A percentile compares a stretch with the other conserved stretches of the same genome.
Evolutionary conservation across 2,113 vertebrate species (phyloP).

Genomic region (Polypterus bichir): DNA sequence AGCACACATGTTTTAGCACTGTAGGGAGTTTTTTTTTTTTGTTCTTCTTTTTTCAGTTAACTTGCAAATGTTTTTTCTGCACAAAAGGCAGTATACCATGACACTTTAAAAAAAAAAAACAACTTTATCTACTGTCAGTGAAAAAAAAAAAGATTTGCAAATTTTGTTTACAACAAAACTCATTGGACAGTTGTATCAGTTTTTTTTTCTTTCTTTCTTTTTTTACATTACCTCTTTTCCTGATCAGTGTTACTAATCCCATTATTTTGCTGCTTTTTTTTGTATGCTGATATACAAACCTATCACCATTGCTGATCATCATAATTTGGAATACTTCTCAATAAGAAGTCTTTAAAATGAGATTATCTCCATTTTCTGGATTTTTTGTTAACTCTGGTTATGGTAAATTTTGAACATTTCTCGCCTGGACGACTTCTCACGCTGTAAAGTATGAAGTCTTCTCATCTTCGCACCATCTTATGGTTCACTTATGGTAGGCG

Average conservation of each 20-base stretch:
- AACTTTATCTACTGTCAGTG: no score
- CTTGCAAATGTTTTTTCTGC: no score
- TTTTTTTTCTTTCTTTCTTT: slow-evolving; percentile 27
- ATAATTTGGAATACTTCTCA: slow-evolving; percentile 2
- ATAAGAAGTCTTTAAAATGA: slow-evolving; percentile 38
- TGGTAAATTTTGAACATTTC: slow-evolving; percentile 22
- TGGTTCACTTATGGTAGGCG: slow-evolving; percentile 43
- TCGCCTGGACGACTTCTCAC: slow-evolving; percentile 15
- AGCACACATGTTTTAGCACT: no score
- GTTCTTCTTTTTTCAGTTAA: no score
- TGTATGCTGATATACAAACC: slow-evolving; percentile 9
- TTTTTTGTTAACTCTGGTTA: no score
- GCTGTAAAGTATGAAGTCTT: slow-evolving; percentile 16
- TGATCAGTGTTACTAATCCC: slow-evolving; percentile 27
- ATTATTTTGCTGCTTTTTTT: slow-evolving; percentile 15
- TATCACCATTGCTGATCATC: slow-evolving; percentile 9
- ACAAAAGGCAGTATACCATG: no score
- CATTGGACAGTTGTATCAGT: slow-evolving; percentile 33
- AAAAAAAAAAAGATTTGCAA: no score
- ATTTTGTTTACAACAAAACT: slow-evolving; percentile 16
- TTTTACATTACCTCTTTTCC: slow-evolving; percentile 32
- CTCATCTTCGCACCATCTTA: slow-evolving; percentile 23
- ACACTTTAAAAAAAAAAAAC: no score
- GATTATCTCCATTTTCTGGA: no score
- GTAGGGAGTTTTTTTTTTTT: no score